phyloP scores from a whole-genome alignment of 2,113 vertebrate species.

The Ivindomyrus marchei region DNA sequence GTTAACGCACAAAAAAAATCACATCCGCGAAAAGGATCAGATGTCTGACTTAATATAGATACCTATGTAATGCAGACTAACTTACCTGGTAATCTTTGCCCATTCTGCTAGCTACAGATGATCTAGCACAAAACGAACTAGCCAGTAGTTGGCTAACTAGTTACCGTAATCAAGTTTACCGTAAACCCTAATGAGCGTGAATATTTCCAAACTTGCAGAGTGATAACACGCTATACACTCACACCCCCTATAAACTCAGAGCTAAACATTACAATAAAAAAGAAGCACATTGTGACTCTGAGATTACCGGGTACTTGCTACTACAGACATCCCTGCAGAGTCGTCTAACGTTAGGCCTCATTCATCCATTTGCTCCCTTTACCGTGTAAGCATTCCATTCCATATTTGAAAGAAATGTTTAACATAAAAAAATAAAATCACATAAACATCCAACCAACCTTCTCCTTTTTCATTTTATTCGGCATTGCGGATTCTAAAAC shows the following conservation, averaged over 20 bases:
- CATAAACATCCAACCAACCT: slow-evolving; percentile 47
- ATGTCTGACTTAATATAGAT: neutral
- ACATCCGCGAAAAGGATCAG: neutral
- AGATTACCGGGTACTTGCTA: neutral
- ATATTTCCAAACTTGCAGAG: neutral
- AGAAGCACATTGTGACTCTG: neutral
- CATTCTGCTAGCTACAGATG: neutral
- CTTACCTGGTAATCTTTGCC: neutral
- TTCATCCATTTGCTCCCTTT: neutral
- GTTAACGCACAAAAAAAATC: neutral
- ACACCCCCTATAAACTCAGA: neutral
- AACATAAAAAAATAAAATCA: neutral
- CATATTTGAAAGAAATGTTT: neutral
- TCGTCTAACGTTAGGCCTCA: neutral
- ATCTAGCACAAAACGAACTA: neutral
- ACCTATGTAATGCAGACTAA: neutral
- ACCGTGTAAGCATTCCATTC: neutral
- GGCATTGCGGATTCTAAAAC: slow-evolving; percentile 68
- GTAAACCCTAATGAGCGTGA: neutral
- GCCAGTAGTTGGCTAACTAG: slow-evolving; percentile 6
- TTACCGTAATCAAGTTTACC: neutral
- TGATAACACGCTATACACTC: neutral
- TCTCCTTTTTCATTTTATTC: slow-evolving; percentile 95
- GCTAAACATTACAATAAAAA: neutral
- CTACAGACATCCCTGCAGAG: neutral